Base-by-base conservation (phyloP, 1,140 invertebrate genomes). In the Drosophila orosa region DNA sequence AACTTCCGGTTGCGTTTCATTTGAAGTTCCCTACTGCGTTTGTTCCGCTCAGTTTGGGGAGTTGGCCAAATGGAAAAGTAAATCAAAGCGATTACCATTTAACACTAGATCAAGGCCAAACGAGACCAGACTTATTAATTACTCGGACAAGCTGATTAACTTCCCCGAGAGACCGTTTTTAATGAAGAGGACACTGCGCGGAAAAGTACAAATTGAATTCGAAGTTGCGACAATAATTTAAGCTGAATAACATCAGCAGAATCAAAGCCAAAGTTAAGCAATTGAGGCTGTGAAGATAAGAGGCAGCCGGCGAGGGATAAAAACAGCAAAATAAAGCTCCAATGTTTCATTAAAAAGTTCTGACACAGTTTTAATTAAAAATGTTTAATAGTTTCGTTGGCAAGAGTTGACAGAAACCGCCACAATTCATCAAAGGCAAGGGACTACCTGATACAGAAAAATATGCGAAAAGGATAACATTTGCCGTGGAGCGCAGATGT, bases 1-100 rank as follows among this genome's bases (percentile, higher is more conserved):
- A 40, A 58, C 67, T 77, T 77, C 77, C 66, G 69, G 77, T 73
- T 67, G 60, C 47, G 60, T 45, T 71, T 66, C 31, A 29, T 81
- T 85, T 84, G 76, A 83, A 67, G 72, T 80, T 54, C 17, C 29
- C 37, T 37, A 17, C 55, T 27, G 45, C 22, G 56, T 77, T 83
- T 74, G 73, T 80, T 84, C 57, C 65, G 69, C 59, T 72, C 58
- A 67, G 62, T 78, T 74, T 50, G 48, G 42, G 39, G 44, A 40
- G 39, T 27, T 44, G 56, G 39, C 62, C 63, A 71, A 74, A 81
- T 78, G 61, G 61, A 81, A 80, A 68, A 81, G 75, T 66, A 81
- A 80, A 75, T 82, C 74, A 82, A 75, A 75, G 40, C 40, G 74
- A 63, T 78, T 74, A 66, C 57, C 47, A 76, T 76, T 74, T 61